These are phyloP conservation scores for Pantherophis alleghaniensis DNA, from an alignment of 2,797 vertebrate genomes.

Conservation along the genomic window DNA sequence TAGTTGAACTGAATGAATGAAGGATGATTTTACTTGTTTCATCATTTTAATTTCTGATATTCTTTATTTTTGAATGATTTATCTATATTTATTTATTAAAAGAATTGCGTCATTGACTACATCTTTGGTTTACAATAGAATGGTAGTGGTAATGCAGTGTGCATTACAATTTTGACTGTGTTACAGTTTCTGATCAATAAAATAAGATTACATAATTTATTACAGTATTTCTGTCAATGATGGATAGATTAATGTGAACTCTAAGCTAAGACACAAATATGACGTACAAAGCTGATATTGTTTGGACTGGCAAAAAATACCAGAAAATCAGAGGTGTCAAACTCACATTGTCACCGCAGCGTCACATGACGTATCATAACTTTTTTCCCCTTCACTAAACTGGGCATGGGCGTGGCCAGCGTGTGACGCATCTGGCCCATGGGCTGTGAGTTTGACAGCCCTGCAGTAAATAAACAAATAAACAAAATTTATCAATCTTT, in stretches of 20 bases:
- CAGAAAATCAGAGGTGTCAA: background rate
- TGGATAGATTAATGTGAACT: background rate
- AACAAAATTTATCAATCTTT: background rate
- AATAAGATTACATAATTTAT: background rate
- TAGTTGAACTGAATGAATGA: background rate
- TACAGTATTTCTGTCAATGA: background rate
- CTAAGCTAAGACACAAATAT: background rate
- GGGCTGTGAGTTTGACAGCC: too few species aligned
- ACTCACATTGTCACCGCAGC: too few species aligned
- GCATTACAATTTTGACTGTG: background rate
- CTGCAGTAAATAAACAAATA: background rate
- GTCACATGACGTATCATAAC: too few species aligned
- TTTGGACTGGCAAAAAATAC: background rate
- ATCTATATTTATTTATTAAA: background rate
- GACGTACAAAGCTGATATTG: background rate
- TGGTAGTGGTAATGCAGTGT: background rate
- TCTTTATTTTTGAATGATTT: background rate
- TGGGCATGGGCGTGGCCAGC: too few species aligned
- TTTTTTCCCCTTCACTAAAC: too few species aligned
- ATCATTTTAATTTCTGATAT: conserved; percentile 7
- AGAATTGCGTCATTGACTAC: background rate
- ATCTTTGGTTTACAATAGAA: background rate
- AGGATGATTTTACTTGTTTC: background rate
- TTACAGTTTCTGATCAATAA: background rate
- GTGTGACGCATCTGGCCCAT: too few species aligned